phyloP scores from a whole-genome alignment of 2,113 vertebrate genomes.

The Mungos mungo region DNA sequence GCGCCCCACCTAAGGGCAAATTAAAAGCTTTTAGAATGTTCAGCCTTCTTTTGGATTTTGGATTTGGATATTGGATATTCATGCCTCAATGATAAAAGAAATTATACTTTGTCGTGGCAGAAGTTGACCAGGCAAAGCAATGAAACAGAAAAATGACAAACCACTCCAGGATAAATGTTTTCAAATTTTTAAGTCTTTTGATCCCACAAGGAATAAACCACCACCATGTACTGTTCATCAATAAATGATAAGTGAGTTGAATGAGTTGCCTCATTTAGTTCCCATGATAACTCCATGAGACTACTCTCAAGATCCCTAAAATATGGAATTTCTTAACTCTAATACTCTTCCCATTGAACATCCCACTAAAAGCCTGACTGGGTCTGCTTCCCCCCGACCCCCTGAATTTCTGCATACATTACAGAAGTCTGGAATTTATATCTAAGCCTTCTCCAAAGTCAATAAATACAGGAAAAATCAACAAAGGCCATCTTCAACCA shows the following conservation, averaged over 20 bases:
- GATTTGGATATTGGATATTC: background rate
- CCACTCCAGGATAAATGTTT: background rate
- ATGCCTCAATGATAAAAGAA: background rate
- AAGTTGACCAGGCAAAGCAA: background rate
- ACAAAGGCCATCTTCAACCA: constrained; percentile 17
- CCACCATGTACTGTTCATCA: background rate
- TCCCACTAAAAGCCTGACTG: background rate
- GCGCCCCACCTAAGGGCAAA: background rate
- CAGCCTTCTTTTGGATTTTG: background rate
- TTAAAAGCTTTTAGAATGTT: constrained; percentile 17
- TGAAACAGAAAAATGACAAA: constrained; percentile 8
- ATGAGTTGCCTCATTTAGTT: background rate
- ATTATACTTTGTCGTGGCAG: background rate
- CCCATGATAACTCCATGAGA: background rate
- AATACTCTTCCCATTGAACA: background rate
- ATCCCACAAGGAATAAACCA: background rate
- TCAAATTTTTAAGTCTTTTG: constrained; percentile 8
- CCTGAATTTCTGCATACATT: background rate
- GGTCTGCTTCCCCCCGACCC: background rate
- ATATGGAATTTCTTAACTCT: background rate
- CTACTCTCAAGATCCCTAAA: background rate
- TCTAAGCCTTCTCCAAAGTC: constrained; percentile 16
- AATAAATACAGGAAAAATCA: background rate
- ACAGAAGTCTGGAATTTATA: background rate
- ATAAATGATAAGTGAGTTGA: background rate